Percentiles rank a stretch among this genome's conserved stretches.
Conservation (phyloP, 2,888 invertebrate species). For the Sinotaia quadrata region DNA sequence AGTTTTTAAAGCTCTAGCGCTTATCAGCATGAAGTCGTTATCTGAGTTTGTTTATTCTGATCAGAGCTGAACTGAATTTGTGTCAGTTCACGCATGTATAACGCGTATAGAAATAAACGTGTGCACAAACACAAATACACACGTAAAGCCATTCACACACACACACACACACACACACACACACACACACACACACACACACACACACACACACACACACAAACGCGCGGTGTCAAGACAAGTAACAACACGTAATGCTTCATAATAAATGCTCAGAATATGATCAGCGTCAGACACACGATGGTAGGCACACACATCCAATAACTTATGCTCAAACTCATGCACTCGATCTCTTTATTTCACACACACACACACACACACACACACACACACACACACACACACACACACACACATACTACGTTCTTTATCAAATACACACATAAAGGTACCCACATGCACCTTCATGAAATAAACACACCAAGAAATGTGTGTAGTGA, state of each 20-base stretch:
- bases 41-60: too few species aligned
- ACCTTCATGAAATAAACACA: too few species aligned
- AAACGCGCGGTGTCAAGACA: not conserved
- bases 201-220: slow-evolving; percentile 5
- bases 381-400: not conserved
- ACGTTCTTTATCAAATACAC: not conserved
- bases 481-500: too few species aligned
- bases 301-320: not conserved
- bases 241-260: not conserved
- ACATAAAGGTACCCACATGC: not conserved
- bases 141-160: slow-evolving; percentile 1
- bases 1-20: too few species aligned
- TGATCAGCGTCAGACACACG: not conserved
- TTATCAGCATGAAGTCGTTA: too few species aligned
- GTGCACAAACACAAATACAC: not conserved
- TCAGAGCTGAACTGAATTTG: too few species aligned
- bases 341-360: not conserved
- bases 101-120: too few species aligned
- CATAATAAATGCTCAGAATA: not conserved
- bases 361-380: not conserved
- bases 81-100: too few species aligned
- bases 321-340: not conserved
- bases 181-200: not conserved
- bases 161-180: not conserved
- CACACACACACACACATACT: not conserved